Percentiles rank a stretch among this genome's conserved stretches.
These are phyloP conservation scores for Heteractis magnifica DNA, from an alignment of 92 coral and sea anemone species.

Conservation along the genomic window DNA sequence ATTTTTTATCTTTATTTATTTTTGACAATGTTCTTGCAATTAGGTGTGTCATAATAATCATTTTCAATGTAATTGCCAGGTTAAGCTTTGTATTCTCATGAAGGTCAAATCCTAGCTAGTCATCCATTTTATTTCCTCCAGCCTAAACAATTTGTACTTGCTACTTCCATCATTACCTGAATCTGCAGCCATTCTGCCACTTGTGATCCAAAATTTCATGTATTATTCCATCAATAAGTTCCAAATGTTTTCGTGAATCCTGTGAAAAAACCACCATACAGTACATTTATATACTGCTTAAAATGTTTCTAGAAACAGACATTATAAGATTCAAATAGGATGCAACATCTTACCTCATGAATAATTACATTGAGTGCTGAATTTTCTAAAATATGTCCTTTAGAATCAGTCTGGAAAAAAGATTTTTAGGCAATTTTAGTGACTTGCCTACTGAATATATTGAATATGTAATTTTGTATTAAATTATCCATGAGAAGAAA, in stretches of 20 bases:
- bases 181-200: constrained; percentile 78
- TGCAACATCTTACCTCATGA: constrained; percentile 53
- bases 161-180: constrained; percentile 29
- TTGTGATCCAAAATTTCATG: constrained; percentile 71
- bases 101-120: too few species aligned
- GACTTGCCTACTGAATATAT: too few species aligned
- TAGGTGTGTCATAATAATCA: too few species aligned
- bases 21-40: too few species aligned
- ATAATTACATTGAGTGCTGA: constrained; percentile 76
- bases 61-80: too few species aligned
- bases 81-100: too few species aligned
- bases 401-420: constrained; percentile 31
- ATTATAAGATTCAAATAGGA: background rate
- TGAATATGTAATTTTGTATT: background rate
- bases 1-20: background rate
- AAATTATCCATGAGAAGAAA: background rate
- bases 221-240: constrained; percentile 76
- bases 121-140: too few species aligned
- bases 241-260: constrained; percentile 73
- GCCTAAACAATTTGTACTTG: too few species aligned
- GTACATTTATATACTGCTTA: too few species aligned
- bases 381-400: constrained; percentile 62
- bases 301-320: too few species aligned
- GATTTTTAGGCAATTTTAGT: background rate
- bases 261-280: background rate